Conservation (phyloP, 2,113 vertebrate species). For the Embiotoca jacksoni region DNA sequence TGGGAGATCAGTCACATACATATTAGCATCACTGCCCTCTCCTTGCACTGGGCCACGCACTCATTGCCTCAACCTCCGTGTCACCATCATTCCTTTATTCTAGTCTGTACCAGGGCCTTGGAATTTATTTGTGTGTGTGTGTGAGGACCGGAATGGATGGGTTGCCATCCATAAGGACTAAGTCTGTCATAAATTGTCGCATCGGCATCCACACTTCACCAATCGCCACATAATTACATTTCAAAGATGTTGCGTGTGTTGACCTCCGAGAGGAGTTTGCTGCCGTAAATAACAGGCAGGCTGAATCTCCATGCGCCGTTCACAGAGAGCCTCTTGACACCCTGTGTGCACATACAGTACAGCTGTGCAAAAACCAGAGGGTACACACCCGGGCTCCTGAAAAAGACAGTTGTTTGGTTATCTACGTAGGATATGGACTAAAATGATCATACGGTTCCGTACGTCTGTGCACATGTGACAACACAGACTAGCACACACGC, state of each 20-base stretch:
- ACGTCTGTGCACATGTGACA: not conserved
- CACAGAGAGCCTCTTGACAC: not conserved
- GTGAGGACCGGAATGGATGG: slow-evolving; percentile 1
- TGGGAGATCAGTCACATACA: slow-evolving; percentile 48
- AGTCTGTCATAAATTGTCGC: slow-evolving; percentile 67
- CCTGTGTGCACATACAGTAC: not conserved
- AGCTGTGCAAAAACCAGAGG: not conserved
- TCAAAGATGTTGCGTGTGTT: slow-evolving; percentile 61
- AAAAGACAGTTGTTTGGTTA: not conserved
- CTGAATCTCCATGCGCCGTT: not conserved
- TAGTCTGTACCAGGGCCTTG: slow-evolving; percentile 62
- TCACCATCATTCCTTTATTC: slow-evolving; percentile 41
- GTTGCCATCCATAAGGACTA: slow-evolving; percentile 63
- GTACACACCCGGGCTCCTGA: not conserved
- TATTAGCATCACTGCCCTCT: slow-evolving; percentile 52
- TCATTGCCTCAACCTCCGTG: slow-evolving; percentile 31
- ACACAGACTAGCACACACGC: not conserved
- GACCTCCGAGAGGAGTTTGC: slow-evolving; percentile 69
- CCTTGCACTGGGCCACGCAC: slow-evolving; percentile 65
- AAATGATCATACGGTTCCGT: not conserved
- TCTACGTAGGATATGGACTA: not conserved
- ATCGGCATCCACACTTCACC: slow-evolving; percentile 54
- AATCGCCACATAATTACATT: slow-evolving; percentile 82
- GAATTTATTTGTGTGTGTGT: not conserved
- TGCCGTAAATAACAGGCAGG: slow-evolving; percentile 54